A percentile compares a stretch with the other conserved stretches of the same genome.
Evolutionary conservation across 2,888 invertebrate species (phyloP).

Genomic region (Acrobasis suavella): DNA sequence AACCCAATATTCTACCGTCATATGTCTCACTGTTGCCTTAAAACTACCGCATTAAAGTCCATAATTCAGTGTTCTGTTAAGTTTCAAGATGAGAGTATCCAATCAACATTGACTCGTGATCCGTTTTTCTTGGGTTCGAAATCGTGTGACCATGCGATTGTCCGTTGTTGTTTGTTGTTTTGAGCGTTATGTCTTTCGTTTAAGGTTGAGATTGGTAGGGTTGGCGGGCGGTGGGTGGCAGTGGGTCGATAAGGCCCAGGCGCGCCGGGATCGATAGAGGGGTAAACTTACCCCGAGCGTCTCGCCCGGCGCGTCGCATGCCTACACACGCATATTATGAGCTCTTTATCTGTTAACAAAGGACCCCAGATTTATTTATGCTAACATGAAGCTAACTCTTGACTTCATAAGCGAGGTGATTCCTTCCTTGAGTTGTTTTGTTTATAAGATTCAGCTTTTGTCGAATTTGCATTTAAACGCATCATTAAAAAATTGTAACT

Average conservation of each 20-base stretch:
- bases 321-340: conserved; percentile 48
- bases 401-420: conserved; percentile 12
- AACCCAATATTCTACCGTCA: conserved; percentile 51
- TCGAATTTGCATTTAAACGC: no score
- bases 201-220: conserved; percentile 67
- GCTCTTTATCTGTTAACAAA: conserved; percentile 42
- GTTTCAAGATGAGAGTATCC: conserved; percentile 44
- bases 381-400: conserved; percentile 24
- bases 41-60: conserved; percentile 62
- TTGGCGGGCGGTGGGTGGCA: conserved; percentile 53
- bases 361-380: conserved; percentile 21
- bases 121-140: conserved; percentile 65
- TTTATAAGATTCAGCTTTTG: background rate
- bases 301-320: conserved; percentile 52
- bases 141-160: conserved; percentile 50
- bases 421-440: background rate
- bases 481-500: no score
- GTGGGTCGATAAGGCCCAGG: conserved; percentile 73
- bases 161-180: conserved; percentile 39
- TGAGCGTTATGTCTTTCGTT: conserved; percentile 44
- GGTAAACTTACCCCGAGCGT: conserved; percentile 49
- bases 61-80: conserved; percentile 62
- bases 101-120: conserved; percentile 62
- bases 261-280: conserved; percentile 71
- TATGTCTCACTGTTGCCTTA: conserved; percentile 61